Evolutionary conservation across 2,888 invertebrate species (phyloP), one percentile per base, ranked within the genome.

Genomic region (Plagiodera versicolora): DNA sequence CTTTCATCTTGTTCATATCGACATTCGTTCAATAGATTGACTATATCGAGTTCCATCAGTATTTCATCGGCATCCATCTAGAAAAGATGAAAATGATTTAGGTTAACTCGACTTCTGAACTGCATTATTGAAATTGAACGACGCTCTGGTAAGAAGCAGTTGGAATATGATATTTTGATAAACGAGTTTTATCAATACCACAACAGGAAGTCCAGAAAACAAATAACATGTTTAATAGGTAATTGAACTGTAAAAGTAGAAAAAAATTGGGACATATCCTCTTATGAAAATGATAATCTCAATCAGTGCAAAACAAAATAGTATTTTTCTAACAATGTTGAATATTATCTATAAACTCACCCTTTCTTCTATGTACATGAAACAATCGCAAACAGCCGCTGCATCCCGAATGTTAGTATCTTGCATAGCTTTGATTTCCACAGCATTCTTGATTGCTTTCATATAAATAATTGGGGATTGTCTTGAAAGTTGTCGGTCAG

Each of bases 341-440:
- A 24, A 24, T 24, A 24, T 5, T 5, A 24, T 24, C 6, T 6
- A 3, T 5, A 24, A 47, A 82, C 82, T 73, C 70, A 89, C 87
- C 76, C 86, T 84, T 58, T 85, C 81, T 77, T 92, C 90, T 57
- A 92, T 80, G 77, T 88, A 88, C 18, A 87, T 85, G 68, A 96
- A 85, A 68, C 93, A 91, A 71, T 94, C 92, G 77, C 95, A 93
- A 81, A 96, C 87, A 0, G 94, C 95, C 0, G 90, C 91, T 0
- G 91, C 95, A 80, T 98, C 98, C 54, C 91, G 84, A 55, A 96
- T 82, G 76, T 96, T 95, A 0, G 95, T 92, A 52, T 82, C 85
- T 67, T 86, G 85, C 94, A 96, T 95, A 50, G 94, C 94, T 55
- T 84, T 82, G 18, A 87, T 86, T 80, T 95, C 95, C 0, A 87